Base-by-base conservation (phyloP, 2,113 vertebrate genomes). In the Pachypanchax playfairii region DNA sequence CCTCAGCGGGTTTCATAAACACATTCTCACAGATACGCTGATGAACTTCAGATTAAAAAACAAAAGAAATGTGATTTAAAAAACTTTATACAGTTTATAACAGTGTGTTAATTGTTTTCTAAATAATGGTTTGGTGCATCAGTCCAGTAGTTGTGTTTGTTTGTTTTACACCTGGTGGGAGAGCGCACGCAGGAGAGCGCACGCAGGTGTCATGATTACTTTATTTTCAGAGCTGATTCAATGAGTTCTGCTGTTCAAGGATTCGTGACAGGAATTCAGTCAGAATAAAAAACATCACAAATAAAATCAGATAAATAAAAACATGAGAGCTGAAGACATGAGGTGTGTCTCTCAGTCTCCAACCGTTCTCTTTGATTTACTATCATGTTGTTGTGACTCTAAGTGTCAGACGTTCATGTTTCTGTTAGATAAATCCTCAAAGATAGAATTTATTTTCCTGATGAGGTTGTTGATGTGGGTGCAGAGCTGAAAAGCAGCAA, bases 171-270 rank as follows among this genome's bases (percentile, higher is more conserved):
- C n/a, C n/a, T n/a, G n/a, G n/a, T n/a, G n/a, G n/a, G n/a, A n/a
- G n/a, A n/a, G n/a, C n/a, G n/a, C n/a, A n/a, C n/a, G n/a, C n/a
- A n/a, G n/a, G n/a, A n/a, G n/a, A n/a, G n/a, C n/a, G n/a, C n/a
- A n/a, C n/a, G n/a, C n/a, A n/a, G n/a, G n/a, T n/a, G n/a, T 65
- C 26, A 50, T 77, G 47, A 17, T 46, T 69, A 75, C 73, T 59
- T 56, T 54, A 11, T 10, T 28, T 65, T 73, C 53, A 64, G 38
- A 54, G 44, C 49, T 48, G 49, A 69, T 76, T 59, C 3, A 58
- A 31, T 7, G 17, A 43, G 48, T 38, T 65, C 25, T 47, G 43
- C 6, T 38, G 41, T 68, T 33, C 11, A 53, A 48, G 24, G 59
- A 28, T 35, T 42, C 49, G 43, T 48, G 55, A 65, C 21, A 26